Base-by-base conservation (phyloP, 2,797 vertebrate genomes). In the Bucorvus abyssinicus region DNA sequence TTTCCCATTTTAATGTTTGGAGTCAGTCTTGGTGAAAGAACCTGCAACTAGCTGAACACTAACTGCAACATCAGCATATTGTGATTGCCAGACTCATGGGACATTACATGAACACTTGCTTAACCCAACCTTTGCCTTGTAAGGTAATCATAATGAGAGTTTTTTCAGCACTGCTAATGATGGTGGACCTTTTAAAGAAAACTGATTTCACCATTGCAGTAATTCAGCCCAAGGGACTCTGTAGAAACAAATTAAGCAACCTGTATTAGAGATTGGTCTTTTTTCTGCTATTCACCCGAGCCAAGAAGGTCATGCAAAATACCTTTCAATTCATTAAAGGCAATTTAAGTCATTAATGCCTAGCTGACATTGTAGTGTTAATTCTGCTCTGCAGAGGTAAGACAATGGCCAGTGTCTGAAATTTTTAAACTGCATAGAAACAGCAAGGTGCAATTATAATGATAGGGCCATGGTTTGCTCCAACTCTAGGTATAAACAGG, bases 301-400 rank as follows among this genome's bases (percentile, higher is more conserved):
- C 8, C 71, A 93, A 83, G 56, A 91, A 86, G 82, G 50, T 93
- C 57, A 71, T 32, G 34, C 27, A 93, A 92, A 91, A 38, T 61
- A 68, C 6, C 75, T 80, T 85, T 75, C 64, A 81, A 87, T 94
- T 95, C 65, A 89, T 93, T 78, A 81, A 67, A 81, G 61, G 21
- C 24, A 93, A 89, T 89, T 89, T 82, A 81, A 91, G 64, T 61
- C 68, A 78, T 85, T 95, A 93, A 78, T 30, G 24, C 77, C 64
- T 49, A 69, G 16, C 64, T 92, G 77, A 92, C n/a, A 32, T 34
- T 70, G 60, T 36, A 75, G 52, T 40, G 42, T 57, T 83, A 85
- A 83, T 64, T 87, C 44, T 75, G 38, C 29, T 75, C 50, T 84
- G 42, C 34, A 71, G 61, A 75, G 36, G 52, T 82, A 69, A 59